Base-by-base conservation (phyloP, 2,113 vertebrate genomes). In the Narcine bancroftii region DNA sequence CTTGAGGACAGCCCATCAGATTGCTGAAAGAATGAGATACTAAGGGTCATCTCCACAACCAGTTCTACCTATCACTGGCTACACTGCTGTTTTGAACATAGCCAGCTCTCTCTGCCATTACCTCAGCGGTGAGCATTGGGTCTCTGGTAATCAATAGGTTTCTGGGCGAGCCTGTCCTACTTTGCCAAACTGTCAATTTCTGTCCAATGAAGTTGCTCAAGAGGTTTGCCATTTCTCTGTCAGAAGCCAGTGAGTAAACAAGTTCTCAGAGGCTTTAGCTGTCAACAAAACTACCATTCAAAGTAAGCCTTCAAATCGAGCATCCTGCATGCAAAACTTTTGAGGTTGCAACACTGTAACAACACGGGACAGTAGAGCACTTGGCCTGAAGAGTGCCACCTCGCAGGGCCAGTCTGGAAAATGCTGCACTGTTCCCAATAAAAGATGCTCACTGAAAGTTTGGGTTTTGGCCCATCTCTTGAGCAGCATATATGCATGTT, bases 401-500 rank as follows among this genome's bases (percentile, higher is more conserved):
- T 17, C n/a, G 17, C 36, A 36, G 21, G 24, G 15, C 33, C 24
- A 69, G 66, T 24, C 66, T 24, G 19, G 19, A 26, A 5, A 4
- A 21, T 69, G 66, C 66, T 66, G 1, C 65, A 19, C 2, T 3
- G 24, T 24, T 69, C 66, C 66, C 17, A 63, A 15, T 63, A 15
- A 7, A 63, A 63, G 60, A 15, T 56, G 45, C 79, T 53, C 26
- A 2, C 15, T 36, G 33, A n/a, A 19, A 39, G 53, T 36, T 60
- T 87, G 81, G 53, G 17, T 93, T 94, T 56, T 95, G 93, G 92
- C 56, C 93, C n/a, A 11, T 26, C 29, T 71, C 36, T 89, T 69
- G 56, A 71, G 81, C 5, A 42, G 72, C 50, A 96, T 95, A 95
- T 95, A 95, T 95, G 93, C 95, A 93, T 95, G 93, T 93, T 94